Evolutionary conservation across 2,888 invertebrate genomes (phyloP), one percentile per base, ranked within the genome.

Genomic region (Dryadula phaetusa): DNA sequence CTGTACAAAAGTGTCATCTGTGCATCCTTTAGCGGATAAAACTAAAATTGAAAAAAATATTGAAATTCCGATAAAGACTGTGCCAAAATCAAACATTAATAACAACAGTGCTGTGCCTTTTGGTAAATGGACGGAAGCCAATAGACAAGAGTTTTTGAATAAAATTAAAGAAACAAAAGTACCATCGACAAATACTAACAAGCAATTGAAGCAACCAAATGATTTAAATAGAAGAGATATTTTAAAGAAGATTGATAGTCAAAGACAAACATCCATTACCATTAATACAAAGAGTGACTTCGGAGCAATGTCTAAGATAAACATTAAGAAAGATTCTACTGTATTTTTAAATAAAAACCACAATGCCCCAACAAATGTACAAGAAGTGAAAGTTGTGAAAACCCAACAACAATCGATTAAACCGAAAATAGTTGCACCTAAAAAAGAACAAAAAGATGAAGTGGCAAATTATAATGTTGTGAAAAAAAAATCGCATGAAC

Each of bases 41-140:
- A 49, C 52, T 28, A 52, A 28, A 53, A 3, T 25, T n/a, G 58
- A 64, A 58, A 10, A 46, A 22, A 76, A 73, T 56, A 74, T 74
- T 46, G 75, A 73, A 37, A 25, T 66, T 16, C 44, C 70, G 42
- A 77, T 73, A 74, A 73, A 73, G 52, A 22, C 64, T 20, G 79
- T 80, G 66, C 28, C 75, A 25, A 87, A 84, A 72, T 77, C 83
- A 47, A 77, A 78, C 1, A 84, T 84, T 70, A 88, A 85, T 71
- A 88, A 86, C 72, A 83, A 86, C 71, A 75, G 81, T 28, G 83
- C 87, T 40, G 92, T 92, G 44, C 92, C 92, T 37, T 92, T 92
- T 76, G 92, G 92, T 7, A 85, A 90, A 77, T 92, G 92, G 92
- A 92, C 92, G 42, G 89, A 88, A 70, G 91, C 83, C 6, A 87